A percentile compares a stretch with the other conserved stretches of the same genome.
These are phyloP conservation scores for Aulostomus chinensis DNA, from an alignment of 2,797 vertebrate species.

Conservation along the genomic window DNA sequence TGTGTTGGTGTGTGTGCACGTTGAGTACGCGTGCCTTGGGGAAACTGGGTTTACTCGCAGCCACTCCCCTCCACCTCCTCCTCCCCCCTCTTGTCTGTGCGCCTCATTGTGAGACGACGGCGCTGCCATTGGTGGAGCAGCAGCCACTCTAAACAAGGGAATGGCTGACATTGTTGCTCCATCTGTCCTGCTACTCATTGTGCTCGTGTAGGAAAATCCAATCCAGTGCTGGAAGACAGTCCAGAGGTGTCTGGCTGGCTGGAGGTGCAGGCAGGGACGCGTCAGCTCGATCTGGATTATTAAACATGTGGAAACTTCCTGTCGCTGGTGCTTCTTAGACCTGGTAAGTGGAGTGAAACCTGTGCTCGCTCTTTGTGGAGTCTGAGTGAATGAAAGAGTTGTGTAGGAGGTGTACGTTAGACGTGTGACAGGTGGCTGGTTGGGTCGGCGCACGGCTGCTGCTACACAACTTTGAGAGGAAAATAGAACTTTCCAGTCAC, in stretches of 20 bases:
- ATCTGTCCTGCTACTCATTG: slow-evolving; percentile 81
- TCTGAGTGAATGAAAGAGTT: too few relatives aligned
- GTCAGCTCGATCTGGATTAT: too few relatives aligned
- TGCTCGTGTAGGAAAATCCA: slow-evolving; percentile 36
- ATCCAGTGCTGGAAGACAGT: slow-evolving; percentile 9
- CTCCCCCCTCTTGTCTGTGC: slow-evolving; percentile 10
- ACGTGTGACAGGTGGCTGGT: too few relatives aligned
- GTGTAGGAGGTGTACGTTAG: too few relatives aligned
- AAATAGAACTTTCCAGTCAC: too few relatives aligned
- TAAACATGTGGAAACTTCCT: neutral
- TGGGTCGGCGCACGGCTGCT: too few relatives aligned
- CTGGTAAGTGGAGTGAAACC: neutral
- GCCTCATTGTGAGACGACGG: slow-evolving; percentile 56
- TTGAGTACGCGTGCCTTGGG: slow-evolving; percentile 68
- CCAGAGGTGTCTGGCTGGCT: slow-evolving; percentile 8
- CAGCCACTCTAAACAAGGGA: slow-evolving; percentile 61
- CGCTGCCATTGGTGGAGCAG: slow-evolving; percentile 64
- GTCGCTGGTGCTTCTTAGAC: neutral
- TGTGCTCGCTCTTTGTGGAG: too few relatives aligned
- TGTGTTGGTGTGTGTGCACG: slow-evolving; percentile 45
- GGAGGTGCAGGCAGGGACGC: too few relatives aligned
- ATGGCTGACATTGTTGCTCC: slow-evolving; percentile 78
- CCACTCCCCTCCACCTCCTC: slow-evolving; percentile 2
- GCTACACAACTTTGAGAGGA: too few relatives aligned
- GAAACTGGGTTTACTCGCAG: slow-evolving; percentile 54